Conservation (phyloP, 2,888 invertebrate genomes). For the Molanna angustata region DNA sequence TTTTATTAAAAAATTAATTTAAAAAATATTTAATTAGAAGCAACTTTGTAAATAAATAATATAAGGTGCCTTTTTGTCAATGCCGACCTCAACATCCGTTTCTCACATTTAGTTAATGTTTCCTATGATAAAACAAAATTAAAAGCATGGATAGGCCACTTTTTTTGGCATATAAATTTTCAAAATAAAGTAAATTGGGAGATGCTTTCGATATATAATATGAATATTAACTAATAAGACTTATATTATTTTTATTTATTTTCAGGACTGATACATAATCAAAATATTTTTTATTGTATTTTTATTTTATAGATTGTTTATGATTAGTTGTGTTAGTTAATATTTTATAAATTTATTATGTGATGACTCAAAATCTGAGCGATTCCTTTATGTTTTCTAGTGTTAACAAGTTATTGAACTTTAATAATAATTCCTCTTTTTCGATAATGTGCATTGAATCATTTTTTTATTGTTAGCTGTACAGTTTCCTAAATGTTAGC, state of each 20-base stretch:
- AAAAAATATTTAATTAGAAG: too few species aligned
- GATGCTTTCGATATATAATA: too few species aligned
- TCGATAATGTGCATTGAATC: conserved; percentile 3
- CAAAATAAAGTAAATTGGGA: too few species aligned
- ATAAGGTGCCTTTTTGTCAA: not conserved
- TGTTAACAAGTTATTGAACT: not conserved
- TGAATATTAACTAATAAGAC: too few species aligned
- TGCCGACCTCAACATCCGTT: too few species aligned
- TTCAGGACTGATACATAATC: too few species aligned
- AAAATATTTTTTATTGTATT: not conserved
- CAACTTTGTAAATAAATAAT: conserved; percentile 14
- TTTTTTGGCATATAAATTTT: too few species aligned
- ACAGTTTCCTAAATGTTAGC: not conserved
- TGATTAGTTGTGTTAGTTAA: not conserved
- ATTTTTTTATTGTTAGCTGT: not conserved
- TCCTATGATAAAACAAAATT: too few species aligned
- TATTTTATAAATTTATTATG: conserved; percentile 6
- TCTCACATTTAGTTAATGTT: too few species aligned
- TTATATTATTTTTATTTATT: too few species aligned
- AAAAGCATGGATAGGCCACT: too few species aligned
- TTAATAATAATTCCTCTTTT: conserved; percentile 6
- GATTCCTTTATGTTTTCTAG: conserved; percentile 18
- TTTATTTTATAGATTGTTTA: not conserved
- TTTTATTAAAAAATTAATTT: not conserved
- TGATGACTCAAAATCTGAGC: conserved; percentile 28